Evolutionary conservation across 2,113 vertebrate genomes (phyloP).

Genomic region (Myrmecophaga tridactyla): DNA sequence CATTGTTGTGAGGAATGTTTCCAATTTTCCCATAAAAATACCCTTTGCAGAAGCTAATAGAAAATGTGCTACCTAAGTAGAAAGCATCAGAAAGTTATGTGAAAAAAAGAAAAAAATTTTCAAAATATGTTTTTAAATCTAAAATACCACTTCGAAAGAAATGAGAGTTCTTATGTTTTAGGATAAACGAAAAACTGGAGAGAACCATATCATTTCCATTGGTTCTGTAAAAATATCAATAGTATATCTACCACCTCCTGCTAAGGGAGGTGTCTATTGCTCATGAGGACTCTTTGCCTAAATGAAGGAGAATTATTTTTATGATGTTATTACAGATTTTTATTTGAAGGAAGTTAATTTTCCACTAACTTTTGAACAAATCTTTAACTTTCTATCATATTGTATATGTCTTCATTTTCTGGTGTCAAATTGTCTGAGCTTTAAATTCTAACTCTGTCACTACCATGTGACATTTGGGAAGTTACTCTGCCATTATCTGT

Average conservation of each 20-base stretch:
- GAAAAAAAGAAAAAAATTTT: slow-evolving; percentile 79
- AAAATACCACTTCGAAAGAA: slow-evolving; percentile 82
- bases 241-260: slow-evolving; percentile 90
- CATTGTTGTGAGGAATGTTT: slow-evolving; percentile 85
- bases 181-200: slow-evolving; percentile 87
- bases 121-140: slow-evolving; percentile 78
- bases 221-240: slow-evolving; percentile 91
- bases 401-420: not conserved
- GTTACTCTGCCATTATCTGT: not conserved
- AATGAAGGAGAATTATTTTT: slow-evolving; percentile 94
- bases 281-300: slow-evolving; percentile 92
- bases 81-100: slow-evolving; percentile 80
- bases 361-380: slow-evolving; percentile 30
- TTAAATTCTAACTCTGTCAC: not conserved
- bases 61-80: slow-evolving; percentile 86
- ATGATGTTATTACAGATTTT: slow-evolving; percentile 95
- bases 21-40: slow-evolving; percentile 90
- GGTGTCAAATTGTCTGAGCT: not conserved
- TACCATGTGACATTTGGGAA: not conserved
- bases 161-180: slow-evolving; percentile 75
- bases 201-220: slow-evolving; percentile 89
- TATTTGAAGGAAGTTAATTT: slow-evolving; percentile 91
- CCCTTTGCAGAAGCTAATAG: slow-evolving; percentile 89
- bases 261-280: slow-evolving; percentile 92
- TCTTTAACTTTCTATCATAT: slow-evolving; percentile 14